Percentiles rank a stretch among this genome's conserved stretches.
Evolutionary conservation across 1,140 invertebrate species (phyloP).

Genomic region (Manduca sexta): DNA sequence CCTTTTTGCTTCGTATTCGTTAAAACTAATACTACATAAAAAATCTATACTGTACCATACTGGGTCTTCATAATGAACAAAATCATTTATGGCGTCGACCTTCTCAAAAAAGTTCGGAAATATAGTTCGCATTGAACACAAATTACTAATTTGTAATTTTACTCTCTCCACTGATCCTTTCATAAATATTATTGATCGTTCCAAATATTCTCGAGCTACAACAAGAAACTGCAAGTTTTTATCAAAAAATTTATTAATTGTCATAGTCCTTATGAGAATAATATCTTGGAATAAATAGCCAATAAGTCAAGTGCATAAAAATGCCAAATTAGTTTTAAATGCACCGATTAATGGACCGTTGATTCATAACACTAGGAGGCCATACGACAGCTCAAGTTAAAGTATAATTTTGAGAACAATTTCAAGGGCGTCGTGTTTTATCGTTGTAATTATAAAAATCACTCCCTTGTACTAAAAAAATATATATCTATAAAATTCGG

Average conservation of each 20-base stretch:
- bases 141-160: constrained; percentile 23
- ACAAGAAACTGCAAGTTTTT: no score
- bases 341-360: no score
- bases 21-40: background rate
- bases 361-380: no score
- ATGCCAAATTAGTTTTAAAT: no score
- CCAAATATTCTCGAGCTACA: constrained; percentile 16
- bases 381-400: no score
- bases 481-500: no score
- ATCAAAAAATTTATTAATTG: no score
- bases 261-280: no score
- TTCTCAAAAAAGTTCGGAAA: constrained; percentile 22
- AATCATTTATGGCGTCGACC: constrained; percentile 1
- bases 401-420: background rate
- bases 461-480: no score
- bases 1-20: background rate
- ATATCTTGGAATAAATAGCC: no score
- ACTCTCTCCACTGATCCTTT: constrained; percentile 27
- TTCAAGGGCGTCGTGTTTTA: background rate
- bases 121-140: constrained; percentile 20
- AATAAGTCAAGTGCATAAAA: no score
- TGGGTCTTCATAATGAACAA: background rate
- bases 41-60: background rate
- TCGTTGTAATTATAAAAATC: no score
- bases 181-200: constrained; percentile 12